Base-by-base conservation (phyloP, 1,140 invertebrate species). In the Lasaia peninsularis region DNA sequence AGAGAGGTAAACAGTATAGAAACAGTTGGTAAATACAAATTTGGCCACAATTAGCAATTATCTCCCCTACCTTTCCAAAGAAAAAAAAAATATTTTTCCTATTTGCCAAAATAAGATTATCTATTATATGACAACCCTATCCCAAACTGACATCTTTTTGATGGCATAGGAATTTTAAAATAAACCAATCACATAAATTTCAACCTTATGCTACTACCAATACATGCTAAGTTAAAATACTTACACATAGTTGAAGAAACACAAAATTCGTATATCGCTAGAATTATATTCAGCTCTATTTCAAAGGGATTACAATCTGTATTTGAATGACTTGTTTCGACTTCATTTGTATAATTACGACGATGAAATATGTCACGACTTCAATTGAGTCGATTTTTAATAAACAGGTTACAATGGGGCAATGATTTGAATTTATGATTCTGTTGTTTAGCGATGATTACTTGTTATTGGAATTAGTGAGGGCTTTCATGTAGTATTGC, bases 261-360 rank as follows among this genome's bases (percentile, higher is more conserved):
- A n/a, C 12, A 40, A 40, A 16, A 16, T 14, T 8, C 2, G 1
- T 40, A 8, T 40, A 9, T 12, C 14, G 12, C 2, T 18, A 9
- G 16, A 3, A 14, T 40, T 2, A 16, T 16, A 34, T 6, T 34
- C 9, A 14, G 12, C 20, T 11, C 7, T 56, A 56, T 57, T 4
- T 21, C 1, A 5, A 37, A 50, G n/a, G 3, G 8, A 2, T 48
- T 56, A 63, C 44, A 31, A 21, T 32, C 10, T 11, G 52, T 24
- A 58, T 52, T 55, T 5, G 11, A 33, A 21, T 48, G 52, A 18
- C 20, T 10, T 20, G 48, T 49, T 34, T n/a, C 35, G 48, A 35
- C 61, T 50, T 53, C 54, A 57, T 65, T 58, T 56, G 58, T 65
- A 56, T 65, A 65, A 65, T 65, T 65, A 65, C 56, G 54, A 53